Conservation (phyloP, 2,113 vertebrate species). For the Aspiorhynchus laticeps region DNA sequence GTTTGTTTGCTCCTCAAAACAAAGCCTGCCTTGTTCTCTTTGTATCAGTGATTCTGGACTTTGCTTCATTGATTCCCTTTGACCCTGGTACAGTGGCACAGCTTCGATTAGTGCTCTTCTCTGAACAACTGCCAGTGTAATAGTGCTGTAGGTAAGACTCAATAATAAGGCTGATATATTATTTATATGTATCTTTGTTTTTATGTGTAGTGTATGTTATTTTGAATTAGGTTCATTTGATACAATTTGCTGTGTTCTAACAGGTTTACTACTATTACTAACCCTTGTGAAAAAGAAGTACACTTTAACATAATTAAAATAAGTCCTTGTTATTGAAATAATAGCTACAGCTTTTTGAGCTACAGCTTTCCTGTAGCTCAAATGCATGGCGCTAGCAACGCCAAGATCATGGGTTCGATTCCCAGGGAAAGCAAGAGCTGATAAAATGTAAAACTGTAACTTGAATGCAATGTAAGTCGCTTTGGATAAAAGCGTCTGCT, state of each 20-base stretch:
- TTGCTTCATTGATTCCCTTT: slow-evolving; percentile 59
- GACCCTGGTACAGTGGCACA: slow-evolving; percentile 47
- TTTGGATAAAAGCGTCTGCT: no score
- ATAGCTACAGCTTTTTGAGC: no score
- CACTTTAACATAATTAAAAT: neutral
- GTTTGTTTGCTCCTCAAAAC: slow-evolving; percentile 57
- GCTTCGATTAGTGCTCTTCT: slow-evolving; percentile 35
- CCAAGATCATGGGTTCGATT: no score
- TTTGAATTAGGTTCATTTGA: neutral
- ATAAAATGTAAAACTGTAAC: no score
- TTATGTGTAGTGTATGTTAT: neutral
- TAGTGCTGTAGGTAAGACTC: slow-evolving; percentile 8
- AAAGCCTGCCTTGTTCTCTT: slow-evolving; percentile 66
- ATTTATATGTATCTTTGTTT: neutral
- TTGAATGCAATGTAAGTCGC: no score
- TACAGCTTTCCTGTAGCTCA: no score
- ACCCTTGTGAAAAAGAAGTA: neutral
- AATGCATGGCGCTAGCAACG: no score
- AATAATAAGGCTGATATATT: neutral
- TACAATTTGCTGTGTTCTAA: neutral
- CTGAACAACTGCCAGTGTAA: neutral
- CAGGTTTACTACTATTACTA: neutral
- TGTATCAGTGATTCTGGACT: slow-evolving; percentile 60
- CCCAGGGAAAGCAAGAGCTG: no score
- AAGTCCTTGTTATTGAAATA: neutral